phyloP scores from a whole-genome alignment of 2,888 invertebrate species.

The Latrodectus hesperus region DNA sequence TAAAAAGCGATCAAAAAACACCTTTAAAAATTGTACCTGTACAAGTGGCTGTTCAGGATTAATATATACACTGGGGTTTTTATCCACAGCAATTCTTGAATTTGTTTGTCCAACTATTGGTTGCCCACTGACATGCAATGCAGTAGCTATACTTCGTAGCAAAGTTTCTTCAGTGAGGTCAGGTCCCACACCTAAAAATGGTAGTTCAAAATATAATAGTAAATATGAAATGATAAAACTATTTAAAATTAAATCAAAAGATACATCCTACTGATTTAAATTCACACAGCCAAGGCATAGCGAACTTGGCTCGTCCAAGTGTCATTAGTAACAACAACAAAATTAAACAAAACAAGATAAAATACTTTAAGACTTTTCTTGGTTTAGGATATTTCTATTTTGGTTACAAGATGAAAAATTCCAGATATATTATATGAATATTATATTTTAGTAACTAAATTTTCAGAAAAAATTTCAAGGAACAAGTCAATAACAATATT shows the following conservation, averaged over 20 bases:
- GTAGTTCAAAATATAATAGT: not conserved
- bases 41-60: slow-evolving; percentile 97
- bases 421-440: not conserved
- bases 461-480: not conserved
- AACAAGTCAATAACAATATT: not conserved
- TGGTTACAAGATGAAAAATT: not conserved
- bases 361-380: too few relatives aligned
- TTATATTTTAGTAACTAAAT: not conserved
- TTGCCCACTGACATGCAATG: slow-evolving; percentile 89
- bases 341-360: too few relatives aligned
- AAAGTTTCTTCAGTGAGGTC: slow-evolving; percentile 73
- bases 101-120: slow-evolving; percentile 94
- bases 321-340: too few relatives aligned
- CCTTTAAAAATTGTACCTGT: slow-evolving; percentile 78
- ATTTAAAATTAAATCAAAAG: too few relatives aligned
- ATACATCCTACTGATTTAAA: too few relatives aligned
- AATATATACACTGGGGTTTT: slow-evolving; percentile 94
- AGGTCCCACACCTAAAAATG: slow-evolving; percentile 74
- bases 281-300: too few relatives aligned
- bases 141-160: slow-evolving; percentile 93
- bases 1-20: too few relatives aligned
- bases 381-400: too few relatives aligned
- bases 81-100: slow-evolving; percentile 84
- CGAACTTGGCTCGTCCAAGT: too few relatives aligned
- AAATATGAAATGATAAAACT: too few relatives aligned